phyloP scores from a whole-genome alignment of 2,888 invertebrate species.

The Xestia rhomboidea region DNA sequence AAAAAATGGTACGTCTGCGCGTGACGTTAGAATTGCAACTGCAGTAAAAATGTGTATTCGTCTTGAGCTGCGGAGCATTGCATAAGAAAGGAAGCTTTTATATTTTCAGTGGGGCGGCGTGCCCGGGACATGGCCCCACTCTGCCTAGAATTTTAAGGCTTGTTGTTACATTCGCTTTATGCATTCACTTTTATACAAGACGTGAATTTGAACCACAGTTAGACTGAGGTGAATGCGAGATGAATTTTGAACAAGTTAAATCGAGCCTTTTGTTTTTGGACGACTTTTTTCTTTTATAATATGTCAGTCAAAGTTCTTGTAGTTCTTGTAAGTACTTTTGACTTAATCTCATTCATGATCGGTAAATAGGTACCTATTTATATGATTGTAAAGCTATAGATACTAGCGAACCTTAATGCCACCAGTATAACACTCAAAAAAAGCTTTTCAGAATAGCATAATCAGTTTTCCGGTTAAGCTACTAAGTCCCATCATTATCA shows the following conservation, averaged over 20 bases:
- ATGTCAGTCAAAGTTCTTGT: not conserved
- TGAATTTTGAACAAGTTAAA: conserved; percentile 44
- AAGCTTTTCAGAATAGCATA: not conserved
- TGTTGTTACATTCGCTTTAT: conserved; percentile 73
- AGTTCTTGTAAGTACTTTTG: not conserved
- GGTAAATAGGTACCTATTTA: not conserved
- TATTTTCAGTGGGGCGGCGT: conserved; percentile 71
- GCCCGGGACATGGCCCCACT: conserved; percentile 54
- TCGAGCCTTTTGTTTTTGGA: conserved; percentile 11
- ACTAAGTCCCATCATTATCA: conserved; percentile 11
- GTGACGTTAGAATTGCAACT: conserved; percentile 74
- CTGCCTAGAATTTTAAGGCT: conserved; percentile 74
- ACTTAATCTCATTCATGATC: not conserved
- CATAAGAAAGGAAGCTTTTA: conserved; percentile 77
- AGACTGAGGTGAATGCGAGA: conserved; percentile 43
- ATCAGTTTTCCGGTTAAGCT: not conserved
- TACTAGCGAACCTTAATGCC: not conserved
- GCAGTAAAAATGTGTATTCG: conserved; percentile 74
- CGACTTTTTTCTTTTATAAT: conserved; percentile 6
- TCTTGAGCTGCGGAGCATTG: conserved; percentile 69
- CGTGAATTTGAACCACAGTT: conserved; percentile 55
- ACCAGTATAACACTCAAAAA: not conserved
- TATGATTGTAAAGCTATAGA: not conserved
- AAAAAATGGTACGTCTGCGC: conserved; percentile 72
- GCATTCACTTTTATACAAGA: conserved; percentile 68